phyloP scores from a whole-genome alignment of 2,113 vertebrate species.

The Grantiella picta region DNA sequence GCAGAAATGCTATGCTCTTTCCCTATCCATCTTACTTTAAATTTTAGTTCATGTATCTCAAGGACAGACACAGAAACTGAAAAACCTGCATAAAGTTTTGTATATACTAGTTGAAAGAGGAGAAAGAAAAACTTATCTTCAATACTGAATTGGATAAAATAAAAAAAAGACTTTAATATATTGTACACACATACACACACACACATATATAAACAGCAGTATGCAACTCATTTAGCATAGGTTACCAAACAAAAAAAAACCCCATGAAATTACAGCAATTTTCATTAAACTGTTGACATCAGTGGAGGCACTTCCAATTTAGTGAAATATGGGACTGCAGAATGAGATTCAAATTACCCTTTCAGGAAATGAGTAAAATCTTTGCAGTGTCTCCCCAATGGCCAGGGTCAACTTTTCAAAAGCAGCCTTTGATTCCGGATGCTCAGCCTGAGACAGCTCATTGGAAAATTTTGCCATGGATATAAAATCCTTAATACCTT shows the following conservation, averaged over 20 bases:
- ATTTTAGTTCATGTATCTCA: constrained; percentile 58
- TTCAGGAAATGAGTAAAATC: constrained; percentile 24
- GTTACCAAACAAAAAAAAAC: background rate
- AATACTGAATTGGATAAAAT: background rate
- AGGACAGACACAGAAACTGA: constrained; percentile 44
- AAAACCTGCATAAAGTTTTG: constrained; percentile 26
- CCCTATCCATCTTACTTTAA: constrained; percentile 47
- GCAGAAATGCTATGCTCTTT: constrained; percentile 60
- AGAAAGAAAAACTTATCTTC: constrained; percentile 45
- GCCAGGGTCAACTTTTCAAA: constrained; percentile 48
- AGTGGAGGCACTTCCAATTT: constrained; percentile 7
- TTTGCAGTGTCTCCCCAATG: constrained; percentile 15
- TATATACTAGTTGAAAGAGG: constrained; percentile 41
- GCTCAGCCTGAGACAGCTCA: background rate
- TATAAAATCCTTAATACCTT: constrained; percentile 22
- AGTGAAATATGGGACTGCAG: background rate
- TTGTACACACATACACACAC: background rate
- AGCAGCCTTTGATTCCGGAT: constrained; percentile 21
- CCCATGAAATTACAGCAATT: constrained; percentile 7
- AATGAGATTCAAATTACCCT: constrained; percentile 50
- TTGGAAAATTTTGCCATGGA: constrained; percentile 31
- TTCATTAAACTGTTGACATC: constrained; percentile 43
- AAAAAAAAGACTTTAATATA: constrained; percentile 49
- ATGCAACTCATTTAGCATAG: background rate
- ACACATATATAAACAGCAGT: background rate